Conservation (phyloP, 2,797 vertebrate species). For the Sebastolobus altivelis region DNA sequence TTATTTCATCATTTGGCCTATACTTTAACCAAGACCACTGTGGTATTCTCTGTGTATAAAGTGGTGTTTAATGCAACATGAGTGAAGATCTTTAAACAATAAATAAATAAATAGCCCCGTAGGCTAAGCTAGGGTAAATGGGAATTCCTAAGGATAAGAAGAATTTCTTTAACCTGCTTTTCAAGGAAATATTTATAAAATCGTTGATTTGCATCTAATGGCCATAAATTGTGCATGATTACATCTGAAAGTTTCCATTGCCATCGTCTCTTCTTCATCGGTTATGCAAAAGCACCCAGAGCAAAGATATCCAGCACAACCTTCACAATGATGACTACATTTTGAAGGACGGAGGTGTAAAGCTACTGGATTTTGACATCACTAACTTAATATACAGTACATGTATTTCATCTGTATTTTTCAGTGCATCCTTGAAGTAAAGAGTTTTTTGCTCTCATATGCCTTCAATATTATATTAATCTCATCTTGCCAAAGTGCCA, state of each 20-base stretch:
- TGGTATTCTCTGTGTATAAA: background rate
- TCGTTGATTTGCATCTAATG: background rate
- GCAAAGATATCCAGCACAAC: slow-evolving; percentile 1
- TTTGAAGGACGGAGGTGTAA: background rate
- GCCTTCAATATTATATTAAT: slow-evolving; percentile 11
- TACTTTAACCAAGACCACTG: background rate
- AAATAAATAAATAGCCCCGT: slow-evolving; percentile 1
- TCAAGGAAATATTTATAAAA: slow-evolving; percentile 12
- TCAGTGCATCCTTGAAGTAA: background rate
- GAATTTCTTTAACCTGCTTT: background rate
- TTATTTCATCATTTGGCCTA: background rate
- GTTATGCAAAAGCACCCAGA: background rate
- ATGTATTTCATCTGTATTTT: slow-evolving; percentile 10
- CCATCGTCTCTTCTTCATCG: background rate
- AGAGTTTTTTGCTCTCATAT: background rate
- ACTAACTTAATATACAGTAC: background rate
- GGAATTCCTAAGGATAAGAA: background rate
- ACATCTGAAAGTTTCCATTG: background rate
- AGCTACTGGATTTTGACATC: background rate
- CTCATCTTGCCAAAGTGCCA: background rate
- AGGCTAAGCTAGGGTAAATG: background rate
- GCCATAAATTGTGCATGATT: background rate
- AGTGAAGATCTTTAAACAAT: background rate
- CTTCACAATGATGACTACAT: background rate
- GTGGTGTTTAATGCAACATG: background rate